Percentiles rank a stretch among this genome's conserved stretches.
phyloP scores from a whole-genome alignment of 2,113 vertebrate species.

The Neolamprologus caudopunctatus region DNA sequence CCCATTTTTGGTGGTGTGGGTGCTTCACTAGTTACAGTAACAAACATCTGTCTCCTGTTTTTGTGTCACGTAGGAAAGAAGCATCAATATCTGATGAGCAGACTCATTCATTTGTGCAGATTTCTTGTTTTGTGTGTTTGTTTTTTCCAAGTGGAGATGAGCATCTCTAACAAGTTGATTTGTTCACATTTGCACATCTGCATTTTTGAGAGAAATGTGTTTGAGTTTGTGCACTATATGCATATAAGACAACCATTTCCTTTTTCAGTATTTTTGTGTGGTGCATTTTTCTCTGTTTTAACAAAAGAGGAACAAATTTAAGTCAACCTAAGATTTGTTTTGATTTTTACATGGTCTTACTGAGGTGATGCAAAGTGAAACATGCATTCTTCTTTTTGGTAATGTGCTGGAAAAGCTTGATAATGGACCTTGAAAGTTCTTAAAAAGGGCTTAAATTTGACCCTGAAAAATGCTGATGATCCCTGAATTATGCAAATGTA shows the following conservation, averaged over 20 bases:
- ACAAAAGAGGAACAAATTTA: background rate
- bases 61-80: background rate
- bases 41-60: background rate
- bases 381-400: too few relatives aligned
- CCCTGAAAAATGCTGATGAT: background rate
- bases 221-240: fast-evolving
- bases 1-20: too few relatives aligned
- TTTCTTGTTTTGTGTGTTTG: background rate
- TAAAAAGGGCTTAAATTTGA: background rate
- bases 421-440: too few relatives aligned
- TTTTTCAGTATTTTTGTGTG: background rate
- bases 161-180: too few relatives aligned
- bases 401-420: too few relatives aligned
- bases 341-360: background rate
- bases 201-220: fast-evolving
- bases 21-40: too few relatives aligned
- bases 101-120: fast-evolving
- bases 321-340: background rate
- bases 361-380: too few relatives aligned
- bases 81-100: background rate
- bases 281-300: background rate
- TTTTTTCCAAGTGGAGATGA: too few relatives aligned
- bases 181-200: fast-evolving
- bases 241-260: fast-evolving
- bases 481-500: fast-evolving